Base-by-base conservation (phyloP, 1,140 invertebrate species). In the Nasonia giraulti region DNA sequence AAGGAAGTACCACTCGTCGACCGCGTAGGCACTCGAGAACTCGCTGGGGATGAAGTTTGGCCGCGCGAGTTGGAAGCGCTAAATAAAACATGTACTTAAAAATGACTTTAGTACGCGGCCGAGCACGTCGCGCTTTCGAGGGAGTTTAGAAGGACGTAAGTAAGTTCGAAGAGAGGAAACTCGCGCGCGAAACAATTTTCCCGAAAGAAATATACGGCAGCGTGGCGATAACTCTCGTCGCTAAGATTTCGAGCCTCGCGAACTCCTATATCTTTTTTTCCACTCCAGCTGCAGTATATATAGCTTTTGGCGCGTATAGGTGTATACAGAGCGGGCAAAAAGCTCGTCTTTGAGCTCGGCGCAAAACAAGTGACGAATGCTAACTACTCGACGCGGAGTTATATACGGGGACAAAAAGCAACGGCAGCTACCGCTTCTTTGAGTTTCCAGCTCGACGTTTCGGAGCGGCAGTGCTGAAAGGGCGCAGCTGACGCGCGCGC, bases 41-140 rank as follows among this genome's bases (percentile, higher is more conserved):
- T n/a, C 20, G 17, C 55, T 14, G 17, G 55, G 20, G 17, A 62
- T 62, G 23, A 79, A 79, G 10, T 68, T 62, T 79, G 5, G 69
- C 31, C 23, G 8, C 23, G 31, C 17, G 40, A 1, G 27, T 27
- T 20, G 55, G 17, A 62, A 62, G 20, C 23, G 17, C 27, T 75
- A 76, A 66, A 83, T 82, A 82, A 76, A 76, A 47, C 55, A 76
- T 83, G 50, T 40, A 68, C 73, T 83, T 83, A 83, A 66, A 83
- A 76, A 47, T 76, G 12, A 40, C 8, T 55, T 12, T 14, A 80
- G n/a, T 69, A 37, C 40, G 23, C n/a, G 2, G 47, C 0, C 2
- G 33, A 37, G n/a, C 7, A 37, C 44, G 3, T 12, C 47, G 80
- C 27, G 23, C 10, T 74, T 23, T 20, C 2, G 23, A 44, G 33